Base-by-base conservation (phyloP, 2,888 invertebrate species). In the Plebejus anna region DNA sequence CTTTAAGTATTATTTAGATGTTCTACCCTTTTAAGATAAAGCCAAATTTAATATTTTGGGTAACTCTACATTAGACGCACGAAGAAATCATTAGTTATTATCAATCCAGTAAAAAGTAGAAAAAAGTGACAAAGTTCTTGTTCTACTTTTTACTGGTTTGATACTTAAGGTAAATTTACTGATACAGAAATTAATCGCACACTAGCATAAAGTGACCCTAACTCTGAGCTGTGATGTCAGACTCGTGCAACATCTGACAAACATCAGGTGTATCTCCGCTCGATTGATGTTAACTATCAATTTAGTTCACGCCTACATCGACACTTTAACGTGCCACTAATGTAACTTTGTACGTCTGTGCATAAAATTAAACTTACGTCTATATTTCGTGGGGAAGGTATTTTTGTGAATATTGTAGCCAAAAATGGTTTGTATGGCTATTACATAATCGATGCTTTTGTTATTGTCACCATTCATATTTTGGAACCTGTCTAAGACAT, bases 261-360 rank as follows among this genome's bases (percentile, higher is more conserved):
- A 73, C n/a, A 73, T 55, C 72, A 72, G 42, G 22, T 9, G 73
- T 73, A 73, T 73, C 73, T 51, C 42, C 42, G 9, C 71, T 71
- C 51, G 73, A 73, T 73, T 73, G 51, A 73, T 73, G 73, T 32
- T 55, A 73, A 71, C 28, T 73, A 73, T 51, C 55, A 55, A 73
- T 73, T 73, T 55, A 32, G 32, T 73, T 73, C 73, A 51, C 73
- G 73, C 73, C 73, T 73, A 73, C 73, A 73, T 73, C 51, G 13
- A 36, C 16, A 66, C 32, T 13, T 5, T 11, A 3, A 61, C 32
- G 11, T 66, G 13, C 11, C 11, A 28, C 9, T 13, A 66, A 36
- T 66, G 32, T 66, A 13, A 36, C 13, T 66, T 9, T 66, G 32
- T 66, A 32, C 13, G 66, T 66, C 32, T 36, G 66, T 66, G 4